Evolutionary conservation across 2,113 vertebrate genomes (phyloP), one percentile per base, ranked within the genome.

Genomic region (Petroica traversi): DNA sequence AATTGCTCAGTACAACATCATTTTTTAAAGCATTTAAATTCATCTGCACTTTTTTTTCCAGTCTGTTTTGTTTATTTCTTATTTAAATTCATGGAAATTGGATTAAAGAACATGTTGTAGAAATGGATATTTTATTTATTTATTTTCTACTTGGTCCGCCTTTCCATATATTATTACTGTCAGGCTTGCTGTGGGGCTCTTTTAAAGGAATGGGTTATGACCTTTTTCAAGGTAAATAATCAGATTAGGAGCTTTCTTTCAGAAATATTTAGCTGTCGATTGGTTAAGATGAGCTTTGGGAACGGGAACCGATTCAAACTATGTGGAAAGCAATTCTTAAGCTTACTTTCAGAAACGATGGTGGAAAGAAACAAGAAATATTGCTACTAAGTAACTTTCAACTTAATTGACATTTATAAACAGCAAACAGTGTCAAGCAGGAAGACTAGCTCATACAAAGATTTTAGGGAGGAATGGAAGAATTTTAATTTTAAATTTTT

Each of bases 161-260:
- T 95, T 95, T 79, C 87, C 89, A 85, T 34, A 33, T 82, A 76
- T 95, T 91, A 95, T 96, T 95, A 92, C 76, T 95, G 61, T 96
- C 74, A 89, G 89, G 11, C 58, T 93, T 85, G 71, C 87, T 89
- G 59, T 79, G 66, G 54, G 24, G 73, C 24, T 89, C 71, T 85
- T 86, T 77, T 82, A 89, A 95, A 78, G 69, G 81, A 87, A 81
- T 54, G 43, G 84, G 93, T 95, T 96, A 79, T 76, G 95, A 97
- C 94, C 95, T 93, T 94, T 94, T 93, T 94, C 81, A 93, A 83
- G 92, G 66, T 85, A 97, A 96, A 97, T 96, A 96, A 95, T 95
- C 93, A 95, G 94, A 89, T 94, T 89, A 95, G 81, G 85, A 95
- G 38, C 62, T 89, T 82, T 81, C 48, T 85, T 93, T 92, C 85